Base-by-base conservation (phyloP, 2,888 invertebrate genomes). In the Macrophya annulata region DNA sequence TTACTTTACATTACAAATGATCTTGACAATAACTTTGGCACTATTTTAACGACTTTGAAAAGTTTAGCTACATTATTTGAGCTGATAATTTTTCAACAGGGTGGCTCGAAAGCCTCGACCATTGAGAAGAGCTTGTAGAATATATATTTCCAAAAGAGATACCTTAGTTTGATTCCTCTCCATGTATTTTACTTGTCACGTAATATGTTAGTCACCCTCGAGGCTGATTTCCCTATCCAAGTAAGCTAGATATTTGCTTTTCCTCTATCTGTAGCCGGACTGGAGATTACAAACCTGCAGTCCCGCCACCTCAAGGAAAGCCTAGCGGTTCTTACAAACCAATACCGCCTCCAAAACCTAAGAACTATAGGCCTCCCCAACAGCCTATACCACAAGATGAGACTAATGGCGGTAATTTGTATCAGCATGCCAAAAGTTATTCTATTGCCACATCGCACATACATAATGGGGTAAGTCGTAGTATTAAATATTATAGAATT, bases 281-380 rank as follows among this genome's bases (percentile, higher is more conserved):
- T 48, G 92, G 93, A 31, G 93, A 93, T 88, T 93, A 93, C 89
- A 94, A 94, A 87, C 91, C 93, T 85, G 90, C 92, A 82, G 91
- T 93, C 83, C 91, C 92, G 17, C 92, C 92, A 12, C 88, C 90
- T 0, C 92, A 92, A 86, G 89, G 89, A 40, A 93, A 93, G 76
- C 92, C 90, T 89, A 86, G 91, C 85, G 93, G 93, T 86, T 94
- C 95, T 1, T 98, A 98, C 94, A 98, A 98, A 93, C 98, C 98
- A 0, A 96, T 98, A 84, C 98, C 98, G 65, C 98, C 98, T 45
- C 98, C 98, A 10, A 98, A 98, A 92, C 98, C 98, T 74, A 98
- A 98, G 92, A 98, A 98, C 94, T 98, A 98, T 93, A 96, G 98
- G 71, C 97, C 98, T 59, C 96, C 97, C 0, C 94, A 95, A 85